These are phyloP conservation scores for Scaptomyza reducta DNA, from an alignment of 2,888 invertebrate species.

Conservation along the genomic window DNA sequence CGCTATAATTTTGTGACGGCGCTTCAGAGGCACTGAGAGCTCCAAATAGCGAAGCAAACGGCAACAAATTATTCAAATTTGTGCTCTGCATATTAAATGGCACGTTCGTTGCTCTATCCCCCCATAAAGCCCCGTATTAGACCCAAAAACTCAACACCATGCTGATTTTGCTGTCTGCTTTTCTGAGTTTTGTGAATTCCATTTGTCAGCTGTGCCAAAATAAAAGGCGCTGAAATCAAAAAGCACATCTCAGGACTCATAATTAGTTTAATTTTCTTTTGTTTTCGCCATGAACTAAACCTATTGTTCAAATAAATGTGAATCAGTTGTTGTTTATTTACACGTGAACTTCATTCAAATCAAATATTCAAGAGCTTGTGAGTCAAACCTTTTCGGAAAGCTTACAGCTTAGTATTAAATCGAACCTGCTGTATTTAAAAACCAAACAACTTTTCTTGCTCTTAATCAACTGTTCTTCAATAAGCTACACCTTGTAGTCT, in stretches of 20 bases:
- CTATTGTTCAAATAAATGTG: no score
- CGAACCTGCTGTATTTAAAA: background rate
- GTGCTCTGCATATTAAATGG: constrained; percentile 64
- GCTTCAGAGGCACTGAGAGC: constrained; percentile 22
- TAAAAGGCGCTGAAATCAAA: constrained; percentile 65
- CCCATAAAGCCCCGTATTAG: background rate
- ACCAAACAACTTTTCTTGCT: background rate
- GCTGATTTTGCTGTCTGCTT: constrained; percentile 10
- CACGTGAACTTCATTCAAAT: no score
- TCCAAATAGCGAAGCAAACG: constrained; percentile 25
- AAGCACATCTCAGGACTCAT: constrained; percentile 23
- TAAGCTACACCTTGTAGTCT: background rate
- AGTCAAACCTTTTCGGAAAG: no score
- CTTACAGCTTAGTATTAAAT: no score
- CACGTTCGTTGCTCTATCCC: constrained; percentile 42
- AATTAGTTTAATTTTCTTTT: background rate
- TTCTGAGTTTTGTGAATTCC: constrained; percentile 16
- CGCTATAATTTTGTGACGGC: constrained; percentile 63
- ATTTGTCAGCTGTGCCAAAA: constrained; percentile 46
- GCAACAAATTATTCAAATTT: constrained; percentile 71
- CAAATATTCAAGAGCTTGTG: no score
- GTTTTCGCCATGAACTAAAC: background rate
- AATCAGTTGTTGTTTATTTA: no score
- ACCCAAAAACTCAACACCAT: background rate
- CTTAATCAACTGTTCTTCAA: background rate